Evolutionary conservation across 2,113 vertebrate genomes (phyloP), one percentile per base, ranked within the genome.

Genomic region (Ceuthmochares aereus): DNA sequence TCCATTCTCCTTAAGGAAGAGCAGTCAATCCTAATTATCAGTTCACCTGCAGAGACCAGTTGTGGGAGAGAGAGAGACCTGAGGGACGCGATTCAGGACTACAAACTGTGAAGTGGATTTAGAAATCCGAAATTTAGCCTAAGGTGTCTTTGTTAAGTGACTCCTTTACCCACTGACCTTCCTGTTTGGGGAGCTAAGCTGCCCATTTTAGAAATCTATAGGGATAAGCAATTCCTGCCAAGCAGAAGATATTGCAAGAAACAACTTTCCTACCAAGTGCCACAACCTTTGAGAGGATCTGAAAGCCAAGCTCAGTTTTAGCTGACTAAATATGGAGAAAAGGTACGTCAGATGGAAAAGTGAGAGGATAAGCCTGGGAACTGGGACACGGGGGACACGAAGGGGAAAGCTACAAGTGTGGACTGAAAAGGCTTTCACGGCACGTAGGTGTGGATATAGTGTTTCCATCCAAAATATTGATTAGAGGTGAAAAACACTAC

Each of bases 291-390:
- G 32, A 3, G 62, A 75, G 62, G 8, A 25, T 93, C 76, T 90
- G 86, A 68, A 72, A 92, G 88, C 79, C 83, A 74, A 86, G 69
- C 68, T 96, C 85, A 90, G 93, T 68, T 72, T 93, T 19, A 47
- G 92, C 93, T 94, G 92, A 92, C 95, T 96, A 96, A 96, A 96
- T 96, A 96, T 96, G 95, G 96, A 94, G 95, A 97, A 96, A 96
- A 96, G 96, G 95, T 96, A 78, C 72, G 32, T 93, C 68, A 29
- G 52, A 75, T 72, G 76, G 83, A 60, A 92, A 96, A 89, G 88
- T 89, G 66, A 90, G 66, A 90, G 95, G 54, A 23, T 75, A 55
- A 88, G 90, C 72, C 87, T 90, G 83, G 93, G 85, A 86, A 72
- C 62, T 0, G n/a, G 30, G 82, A 67, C 60, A 43, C 3, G 1